phyloP scores from a whole-genome alignment of 1,140 invertebrate species.

The Atta cephalotes region DNA sequence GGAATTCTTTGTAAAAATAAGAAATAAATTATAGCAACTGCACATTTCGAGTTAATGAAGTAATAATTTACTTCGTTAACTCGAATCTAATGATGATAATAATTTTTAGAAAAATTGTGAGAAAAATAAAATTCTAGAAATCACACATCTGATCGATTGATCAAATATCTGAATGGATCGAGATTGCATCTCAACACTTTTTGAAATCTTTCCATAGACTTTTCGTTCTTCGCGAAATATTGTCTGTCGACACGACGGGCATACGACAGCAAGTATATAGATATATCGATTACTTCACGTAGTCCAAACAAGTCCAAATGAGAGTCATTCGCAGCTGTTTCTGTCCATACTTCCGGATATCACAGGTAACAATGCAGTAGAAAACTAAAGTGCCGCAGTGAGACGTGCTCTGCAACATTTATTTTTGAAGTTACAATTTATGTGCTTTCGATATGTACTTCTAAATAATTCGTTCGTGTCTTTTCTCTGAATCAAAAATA shows the following conservation, averaged over 20 bases:
- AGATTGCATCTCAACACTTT: slow-evolving; percentile 24
- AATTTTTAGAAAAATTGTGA: not conserved
- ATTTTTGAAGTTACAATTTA: not conserved
- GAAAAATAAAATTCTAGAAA: slow-evolving; percentile 33
- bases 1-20: too few relatives aligned
- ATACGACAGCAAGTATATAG: slow-evolving; percentile 15
- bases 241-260: slow-evolving; percentile 1
- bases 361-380: slow-evolving; percentile 18
- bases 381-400: slow-evolving; percentile 14
- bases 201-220: slow-evolving; percentile 18
- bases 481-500: too few relatives aligned
- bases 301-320: slow-evolving; percentile 19
- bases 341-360: slow-evolving; percentile 15
- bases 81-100: not conserved
- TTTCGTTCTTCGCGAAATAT: slow-evolving; percentile 33
- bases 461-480: not conserved
- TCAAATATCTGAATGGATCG: not conserved
- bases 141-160: not conserved
- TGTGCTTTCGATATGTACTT: not conserved
- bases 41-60: not conserved
- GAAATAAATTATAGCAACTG: not conserved
- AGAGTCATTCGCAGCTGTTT: slow-evolving; percentile 41
- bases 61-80: not conserved
- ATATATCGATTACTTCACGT: slow-evolving; percentile 32
- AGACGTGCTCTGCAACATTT: slow-evolving; percentile 15